Base-by-base conservation (phyloP, 2,888 invertebrate species). In the Hypercompe scribonia region DNA sequence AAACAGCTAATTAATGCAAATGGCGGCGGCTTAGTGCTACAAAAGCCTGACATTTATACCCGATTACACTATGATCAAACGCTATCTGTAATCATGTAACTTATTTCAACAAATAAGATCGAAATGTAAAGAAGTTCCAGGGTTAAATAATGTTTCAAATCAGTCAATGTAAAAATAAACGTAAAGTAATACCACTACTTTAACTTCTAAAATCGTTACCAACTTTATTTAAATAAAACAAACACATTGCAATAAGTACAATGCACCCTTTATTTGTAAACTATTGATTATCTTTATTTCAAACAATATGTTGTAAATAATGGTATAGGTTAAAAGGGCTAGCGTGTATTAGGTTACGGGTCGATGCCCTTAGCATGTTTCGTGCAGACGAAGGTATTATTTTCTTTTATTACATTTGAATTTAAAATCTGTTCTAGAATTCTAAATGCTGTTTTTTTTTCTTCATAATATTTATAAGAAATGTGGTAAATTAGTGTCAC, bases 241-340 rank as follows among this genome's bases (percentile, higher is more conserved):
- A n/a, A n/a, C n/a, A n/a, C 71, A 70, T 75, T 39, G 33, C 36
- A 58, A 81, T 83, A 80, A 58, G 80, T 83, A 81, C 84, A 85
- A 83, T 75, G 75, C 79, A 72, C 83, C 80, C 81, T 82, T 77
- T 89, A 82, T 87, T 87, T 87, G 79, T 82, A 18, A 72, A 73
- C 71, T 68, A 82, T 80, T 84, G 81, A 82, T 88, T 84, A 74
- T 76, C 73, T 75, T 71, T 78, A 79, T 81, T 79, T 70, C 58
- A 77, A 80, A 81, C 78, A 76, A 81, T 81, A 81, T 84, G 80
- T 76, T 78, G 72, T 75, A 73, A 80, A 79, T 75, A 82, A 84
- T 79, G 77, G 78, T 78, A 74, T 69, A 34, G 73, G 74, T 58
- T 77, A 61, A 68, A 75, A 83, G 77, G 81, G 81, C 72, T 83